phyloP scores from a whole-genome alignment of 92 coral and sea anemone species.

The Chrysogorgia sp. region DNA sequence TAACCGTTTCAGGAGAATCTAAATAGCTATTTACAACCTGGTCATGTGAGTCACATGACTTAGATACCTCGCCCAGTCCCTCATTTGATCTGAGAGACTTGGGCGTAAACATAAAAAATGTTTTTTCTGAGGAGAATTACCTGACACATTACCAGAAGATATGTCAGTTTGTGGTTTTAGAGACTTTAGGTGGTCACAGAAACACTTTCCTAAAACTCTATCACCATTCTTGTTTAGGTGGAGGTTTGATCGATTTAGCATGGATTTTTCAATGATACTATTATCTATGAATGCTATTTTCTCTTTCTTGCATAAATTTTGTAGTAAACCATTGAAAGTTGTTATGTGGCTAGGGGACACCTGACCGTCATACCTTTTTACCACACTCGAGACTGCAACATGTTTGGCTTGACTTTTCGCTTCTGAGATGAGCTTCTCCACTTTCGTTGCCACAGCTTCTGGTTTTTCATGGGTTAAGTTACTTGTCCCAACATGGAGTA shows the following conservation, averaged over 20 bases:
- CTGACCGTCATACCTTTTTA: neutral
- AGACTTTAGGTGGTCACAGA: neutral
- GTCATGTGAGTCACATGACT: neutral
- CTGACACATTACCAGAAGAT: neutral
- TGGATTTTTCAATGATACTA: neutral
- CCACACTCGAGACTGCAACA: conserved; percentile 1
- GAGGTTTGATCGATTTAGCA: conserved; percentile 6
- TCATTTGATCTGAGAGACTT: neutral
- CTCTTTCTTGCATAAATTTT: neutral
- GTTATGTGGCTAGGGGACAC: neutral
- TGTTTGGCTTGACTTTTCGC: neutral
- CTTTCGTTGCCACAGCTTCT: neutral
- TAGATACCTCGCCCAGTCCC: conserved; percentile 1
- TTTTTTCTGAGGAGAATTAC: neutral
- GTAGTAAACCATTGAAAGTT: neutral
- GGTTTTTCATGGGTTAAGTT: neutral
- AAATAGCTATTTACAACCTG: neutral
- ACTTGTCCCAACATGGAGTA: conserved; percentile 11
- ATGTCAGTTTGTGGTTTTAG: neutral
- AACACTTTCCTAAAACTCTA: neutral
- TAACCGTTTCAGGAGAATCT: neutral
- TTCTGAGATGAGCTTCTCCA: neutral
- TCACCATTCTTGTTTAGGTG: neutral
- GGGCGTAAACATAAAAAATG: neutral
- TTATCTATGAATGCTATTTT: neutral